Base-by-base conservation (phyloP, 2,113 vertebrate genomes). In the Melanerpes formicivorus region DNA sequence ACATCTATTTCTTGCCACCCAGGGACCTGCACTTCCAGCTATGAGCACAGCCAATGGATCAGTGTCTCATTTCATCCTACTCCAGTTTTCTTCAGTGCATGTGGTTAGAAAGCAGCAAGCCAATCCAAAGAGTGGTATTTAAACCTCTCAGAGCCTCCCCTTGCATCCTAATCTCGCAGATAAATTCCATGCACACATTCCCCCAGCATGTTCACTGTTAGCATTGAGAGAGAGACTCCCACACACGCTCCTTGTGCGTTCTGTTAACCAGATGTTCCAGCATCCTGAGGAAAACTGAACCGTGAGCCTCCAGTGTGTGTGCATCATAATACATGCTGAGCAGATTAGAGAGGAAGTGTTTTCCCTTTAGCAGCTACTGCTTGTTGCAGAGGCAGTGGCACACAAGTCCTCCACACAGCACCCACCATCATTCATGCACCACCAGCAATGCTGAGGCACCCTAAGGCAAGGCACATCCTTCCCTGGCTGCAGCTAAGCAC, bases 221-320 rank as follows among this genome's bases (percentile, higher is more conserved):
- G 90, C 88, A 77, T 22, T 86, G 64, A 93, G 90, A 59, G 9
- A 84, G 48, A 30, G 80, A 55, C 64, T 54, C 8, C 29, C 29
- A 8, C 14, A 3, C 19, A 22, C 22, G 12, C 50, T 87, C 82
- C 44, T 76, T 44, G 18, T 4, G 5, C 56, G 30, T 70, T 93
- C 87, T 92, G 88, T 58, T 50, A 94, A 93, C 80, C 73, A 93
- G 62, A 80, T 93, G 48, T 94, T 96, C 86, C 90, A 94, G 89
- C 82, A 96, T 88, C 87, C 87, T 81, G 89, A 90, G 75, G 64
- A 95, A 96, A 86, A 55, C 62, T 74, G 70, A 93, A 70, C 32
- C 80, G n/a, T 89, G 96, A 96, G 59, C 32, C 76, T 80, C 77
- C 86, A 81, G 42, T 82, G 84, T 71, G 46, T 75, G 55, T 62